Conservation (phyloP, 2,888 invertebrate genomes). For the Toxonevra muliebris region DNA sequence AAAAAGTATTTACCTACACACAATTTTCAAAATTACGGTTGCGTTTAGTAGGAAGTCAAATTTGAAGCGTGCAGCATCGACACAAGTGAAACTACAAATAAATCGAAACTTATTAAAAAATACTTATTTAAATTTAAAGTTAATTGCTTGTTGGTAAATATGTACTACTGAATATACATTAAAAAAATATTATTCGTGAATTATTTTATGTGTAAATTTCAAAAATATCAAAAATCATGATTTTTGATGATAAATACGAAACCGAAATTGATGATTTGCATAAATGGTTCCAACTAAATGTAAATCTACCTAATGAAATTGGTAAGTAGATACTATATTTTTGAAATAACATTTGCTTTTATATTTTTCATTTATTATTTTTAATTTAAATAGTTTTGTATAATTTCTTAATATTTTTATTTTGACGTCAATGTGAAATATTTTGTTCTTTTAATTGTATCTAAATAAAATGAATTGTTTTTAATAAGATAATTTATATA, state of each 20-base stretch:
- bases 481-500: too few species aligned
- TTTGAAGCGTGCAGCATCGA: conserved; percentile 9
- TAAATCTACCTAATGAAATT: conserved; percentile 54
- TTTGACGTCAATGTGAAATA: conserved; percentile 1
- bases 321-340: conserved; percentile 39
- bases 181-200: not conserved
- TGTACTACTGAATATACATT: not conserved
- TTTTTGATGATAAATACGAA: conserved; percentile 40
- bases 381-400: not conserved
- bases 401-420: not conserved
- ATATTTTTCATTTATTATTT: too few species aligned
- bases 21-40: not conserved
- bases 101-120: not conserved
- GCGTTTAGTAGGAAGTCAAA: conserved; percentile 20
- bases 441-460: not conserved
- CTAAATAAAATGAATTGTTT: too few species aligned
- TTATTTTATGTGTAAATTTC: not conserved
- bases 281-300: conserved; percentile 52
- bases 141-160: not conserved
- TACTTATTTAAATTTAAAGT: not conserved
- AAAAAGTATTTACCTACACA: not conserved
- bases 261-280: conserved; percentile 48
- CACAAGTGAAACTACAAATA: conserved; percentile 9
- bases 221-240: conserved; percentile 12
- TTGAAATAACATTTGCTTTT: too few species aligned